phyloP scores from a whole-genome alignment of 2,888 invertebrate species.

The Xanthorhoe spadicearia region DNA sequence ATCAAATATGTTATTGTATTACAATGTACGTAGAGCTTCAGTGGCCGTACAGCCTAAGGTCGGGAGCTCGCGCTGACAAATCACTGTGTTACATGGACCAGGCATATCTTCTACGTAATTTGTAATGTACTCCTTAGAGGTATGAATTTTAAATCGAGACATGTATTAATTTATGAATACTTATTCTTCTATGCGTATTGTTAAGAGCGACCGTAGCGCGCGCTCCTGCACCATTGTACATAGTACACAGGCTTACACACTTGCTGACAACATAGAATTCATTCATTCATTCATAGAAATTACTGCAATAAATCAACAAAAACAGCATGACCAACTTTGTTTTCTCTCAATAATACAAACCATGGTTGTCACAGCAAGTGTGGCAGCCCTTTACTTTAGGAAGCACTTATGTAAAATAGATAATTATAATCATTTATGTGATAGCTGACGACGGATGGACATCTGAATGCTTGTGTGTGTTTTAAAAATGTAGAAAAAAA shows the following conservation, averaged over 20 bases:
- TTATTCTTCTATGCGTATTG: slow-evolving; percentile 32
- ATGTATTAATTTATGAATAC: slow-evolving; percentile 24
- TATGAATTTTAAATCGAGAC: slow-evolving; percentile 25
- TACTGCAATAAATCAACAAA: not conserved
- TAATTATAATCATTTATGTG: slow-evolving; percentile 39
- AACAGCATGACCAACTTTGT: not conserved
- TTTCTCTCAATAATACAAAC: not conserved
- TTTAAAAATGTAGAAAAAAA: slow-evolving; percentile 33
- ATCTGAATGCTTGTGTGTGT: slow-evolving; percentile 36
- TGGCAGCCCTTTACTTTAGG: slow-evolving; percentile 32
- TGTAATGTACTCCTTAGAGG: slow-evolving; percentile 4
- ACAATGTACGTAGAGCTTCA: slow-evolving; percentile 9
- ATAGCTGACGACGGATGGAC: slow-evolving; percentile 37
- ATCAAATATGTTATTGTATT: too few relatives aligned
- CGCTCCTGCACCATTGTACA: slow-evolving; percentile 34
- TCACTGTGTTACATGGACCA: slow-evolving; percentile 31
- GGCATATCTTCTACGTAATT: slow-evolving; percentile 34
- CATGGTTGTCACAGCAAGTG: slow-evolving; percentile 10
- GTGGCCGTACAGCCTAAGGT: slow-evolving; percentile 26
- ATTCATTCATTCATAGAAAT: too few relatives aligned
- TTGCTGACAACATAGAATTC: slow-evolving; percentile 18
- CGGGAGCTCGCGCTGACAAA: slow-evolving; percentile 28
- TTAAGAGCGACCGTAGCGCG: slow-evolving; percentile 31
- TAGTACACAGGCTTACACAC: slow-evolving; percentile 22
- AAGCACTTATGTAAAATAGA: slow-evolving; percentile 40